Percentiles rank a stretch among this genome's conserved stretches.
phyloP scores from a whole-genome alignment of 2,113 vertebrate genomes.

The Mus spicilegus region DNA sequence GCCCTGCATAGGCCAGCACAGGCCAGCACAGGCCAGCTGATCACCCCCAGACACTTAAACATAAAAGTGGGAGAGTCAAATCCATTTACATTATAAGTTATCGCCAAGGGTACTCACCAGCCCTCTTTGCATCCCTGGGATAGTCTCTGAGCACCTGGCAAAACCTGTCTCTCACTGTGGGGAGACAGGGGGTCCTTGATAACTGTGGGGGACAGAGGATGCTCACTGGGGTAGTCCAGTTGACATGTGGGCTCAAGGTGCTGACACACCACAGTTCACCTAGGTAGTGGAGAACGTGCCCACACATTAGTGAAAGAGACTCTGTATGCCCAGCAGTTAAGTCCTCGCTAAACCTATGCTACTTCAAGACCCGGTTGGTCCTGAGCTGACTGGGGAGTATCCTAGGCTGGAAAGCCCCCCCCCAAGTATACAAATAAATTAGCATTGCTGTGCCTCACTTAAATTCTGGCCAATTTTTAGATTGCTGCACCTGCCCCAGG shows the following conservation, averaged over 20 bases:
- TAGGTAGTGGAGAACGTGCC: not conserved
- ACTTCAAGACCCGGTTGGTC: not conserved
- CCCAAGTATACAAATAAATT: not conserved
- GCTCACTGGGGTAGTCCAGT: not conserved
- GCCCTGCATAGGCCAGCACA: too few relatives aligned
- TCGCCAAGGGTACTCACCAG: accelerated
- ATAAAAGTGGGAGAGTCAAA: not conserved
- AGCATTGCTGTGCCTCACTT: not conserved
- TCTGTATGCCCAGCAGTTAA: accelerated
- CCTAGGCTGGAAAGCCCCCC: not conserved
- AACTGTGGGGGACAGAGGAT: not conserved
- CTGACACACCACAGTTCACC: not conserved
- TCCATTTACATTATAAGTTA: not conserved
- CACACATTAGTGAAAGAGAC: not conserved
- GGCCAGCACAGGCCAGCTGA: not conserved
- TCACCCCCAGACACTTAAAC: not conserved
- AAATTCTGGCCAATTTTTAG: not conserved
- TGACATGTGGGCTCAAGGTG: not conserved
- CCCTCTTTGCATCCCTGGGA: not conserved
- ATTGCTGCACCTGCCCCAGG: too few relatives aligned
- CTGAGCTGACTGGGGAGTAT: not conserved
- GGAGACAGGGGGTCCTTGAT: accelerated
- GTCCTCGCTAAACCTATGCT: not conserved
- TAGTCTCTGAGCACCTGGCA: not conserved
- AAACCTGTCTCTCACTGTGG: not conserved